Evolutionary conservation across 2,797 vertebrate species (phyloP), one percentile per base, ranked within the genome.

Genomic region (Spinibarbus caldwelli): DNA sequence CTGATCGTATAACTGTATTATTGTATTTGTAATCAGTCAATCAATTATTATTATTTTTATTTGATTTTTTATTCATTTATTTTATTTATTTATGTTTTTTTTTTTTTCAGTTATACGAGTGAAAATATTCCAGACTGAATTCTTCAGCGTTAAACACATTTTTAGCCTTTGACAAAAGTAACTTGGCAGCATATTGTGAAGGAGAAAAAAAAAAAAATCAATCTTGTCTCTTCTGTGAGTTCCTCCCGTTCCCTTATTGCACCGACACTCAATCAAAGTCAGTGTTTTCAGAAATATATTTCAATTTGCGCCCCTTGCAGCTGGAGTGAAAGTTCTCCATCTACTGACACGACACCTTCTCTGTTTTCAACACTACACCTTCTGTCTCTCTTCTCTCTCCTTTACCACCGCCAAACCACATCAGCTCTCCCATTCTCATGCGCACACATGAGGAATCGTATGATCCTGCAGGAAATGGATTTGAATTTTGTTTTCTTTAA

Each of bases 401-500:
- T 70, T 70, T 82, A 54, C 66, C 38, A 23, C 57, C 23, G 26
- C 38, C 49, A 59, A 71, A 84, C 84, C 64, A 79, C 78, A 85
- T 86, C 80, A 86, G 78, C 86, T 92, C 89, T 88, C 72, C 81
- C 80, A 83, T 89, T 90, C 86, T 86, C 80, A 90, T 91, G 67
- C 88, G 78, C 64, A 84, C 85, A 88, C 90, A 88, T 85, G 82
- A 86, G 62, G 87, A 91, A 91, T 87, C 87, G 85, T 88, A 85
- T 81, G 76, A 88, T 64, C 78, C 87, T 91, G 89, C 78, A 90
- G 87, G 90, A 92, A 92, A 90, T 88, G 90, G 92, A 92, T 88
- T 82, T 34, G 71, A 86, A 87, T 89, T 72, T 83, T 89, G 87
- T 91, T 92, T 91, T 91, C 87, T 86, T 90, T 92, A 87, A 85